A percentile compares a stretch with the other conserved stretches of the same genome.
Conservation (phyloP, 2,113 vertebrate species). For the western clawed frog (Xenopus tropicalis) region DNA sequence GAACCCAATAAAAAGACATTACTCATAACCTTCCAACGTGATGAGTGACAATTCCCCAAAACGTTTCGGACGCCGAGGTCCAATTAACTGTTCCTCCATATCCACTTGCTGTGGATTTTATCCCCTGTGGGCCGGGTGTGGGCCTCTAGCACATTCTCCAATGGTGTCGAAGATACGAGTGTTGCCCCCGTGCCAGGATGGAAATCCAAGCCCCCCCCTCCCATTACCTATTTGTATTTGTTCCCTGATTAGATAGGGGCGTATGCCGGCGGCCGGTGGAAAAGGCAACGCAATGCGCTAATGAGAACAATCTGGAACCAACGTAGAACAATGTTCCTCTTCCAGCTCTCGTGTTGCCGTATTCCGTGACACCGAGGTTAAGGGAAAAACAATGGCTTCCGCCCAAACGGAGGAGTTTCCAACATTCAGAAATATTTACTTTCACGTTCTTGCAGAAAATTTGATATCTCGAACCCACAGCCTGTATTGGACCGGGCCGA, state of each 20-base stretch:
- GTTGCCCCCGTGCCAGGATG: too few species aligned
- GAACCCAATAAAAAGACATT: not conserved
- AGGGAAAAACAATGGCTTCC: too few species aligned
- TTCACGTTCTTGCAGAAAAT: too few species aligned
- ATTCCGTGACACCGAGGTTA: too few species aligned
- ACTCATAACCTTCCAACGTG: conserved; percentile 21
- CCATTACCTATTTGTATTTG: not conserved
- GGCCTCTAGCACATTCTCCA: not conserved
- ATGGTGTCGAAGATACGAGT: conserved; percentile 24
- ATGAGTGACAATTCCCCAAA: conserved; percentile 28
- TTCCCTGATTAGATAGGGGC: not conserved
- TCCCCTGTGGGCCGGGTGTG: conserved; percentile 18
- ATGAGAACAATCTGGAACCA: too few species aligned
- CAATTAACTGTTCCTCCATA: not conserved
- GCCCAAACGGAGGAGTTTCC: too few species aligned
- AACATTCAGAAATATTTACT: too few species aligned
- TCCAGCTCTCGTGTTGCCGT: too few species aligned
- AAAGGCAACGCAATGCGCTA: not conserved
- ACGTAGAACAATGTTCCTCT: too few species aligned
- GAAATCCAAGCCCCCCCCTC: not conserved
- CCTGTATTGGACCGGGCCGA: too few species aligned
- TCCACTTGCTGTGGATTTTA: not conserved
- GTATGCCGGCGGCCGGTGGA: not conserved
- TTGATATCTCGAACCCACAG: too few species aligned
- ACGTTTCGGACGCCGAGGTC: not conserved